Percentiles rank a stretch among this genome's conserved stretches.
These are phyloP conservation scores for Struthio camelus DNA, from an alignment of 2,113 vertebrate species.

Conservation along the genomic window DNA sequence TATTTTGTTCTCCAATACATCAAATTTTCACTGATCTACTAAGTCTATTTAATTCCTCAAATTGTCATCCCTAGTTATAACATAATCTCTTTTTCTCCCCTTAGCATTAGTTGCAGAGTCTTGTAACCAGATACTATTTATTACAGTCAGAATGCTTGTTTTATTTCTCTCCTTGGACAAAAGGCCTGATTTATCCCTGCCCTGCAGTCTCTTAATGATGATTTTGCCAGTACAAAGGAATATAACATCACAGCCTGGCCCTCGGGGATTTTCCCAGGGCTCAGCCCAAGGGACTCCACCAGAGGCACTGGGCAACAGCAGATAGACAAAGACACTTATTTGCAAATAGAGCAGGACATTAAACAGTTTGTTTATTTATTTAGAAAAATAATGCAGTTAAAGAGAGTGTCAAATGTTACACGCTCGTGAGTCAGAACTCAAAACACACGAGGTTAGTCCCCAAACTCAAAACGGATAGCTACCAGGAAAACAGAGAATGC, in stretches of 20 bases:
- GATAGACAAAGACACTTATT: background rate
- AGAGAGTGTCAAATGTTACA: background rate
- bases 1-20: background rate
- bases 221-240: background rate
- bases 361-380: background rate
- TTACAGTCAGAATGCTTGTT: conserved; percentile 33
- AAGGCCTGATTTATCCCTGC: background rate
- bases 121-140: background rate
- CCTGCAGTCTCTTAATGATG: background rate
- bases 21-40: conserved; percentile 32
- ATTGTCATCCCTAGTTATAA: background rate
- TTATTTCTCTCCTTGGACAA: conserved; percentile 33
- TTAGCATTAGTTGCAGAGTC: background rate
- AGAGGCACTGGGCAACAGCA: background rate
- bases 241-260: background rate
- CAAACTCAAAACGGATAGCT: background rate
- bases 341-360: background rate
- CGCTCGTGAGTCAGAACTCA: background rate
- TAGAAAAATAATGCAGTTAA: background rate
- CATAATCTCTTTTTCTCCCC: background rate
- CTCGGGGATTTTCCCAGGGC: background rate
- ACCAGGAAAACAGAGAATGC: background rate
- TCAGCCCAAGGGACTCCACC: background rate
- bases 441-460: background rate
- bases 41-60: background rate